Base-by-base conservation (phyloP, 2,113 vertebrate species). In the Aptenodytes forsteri region DNA sequence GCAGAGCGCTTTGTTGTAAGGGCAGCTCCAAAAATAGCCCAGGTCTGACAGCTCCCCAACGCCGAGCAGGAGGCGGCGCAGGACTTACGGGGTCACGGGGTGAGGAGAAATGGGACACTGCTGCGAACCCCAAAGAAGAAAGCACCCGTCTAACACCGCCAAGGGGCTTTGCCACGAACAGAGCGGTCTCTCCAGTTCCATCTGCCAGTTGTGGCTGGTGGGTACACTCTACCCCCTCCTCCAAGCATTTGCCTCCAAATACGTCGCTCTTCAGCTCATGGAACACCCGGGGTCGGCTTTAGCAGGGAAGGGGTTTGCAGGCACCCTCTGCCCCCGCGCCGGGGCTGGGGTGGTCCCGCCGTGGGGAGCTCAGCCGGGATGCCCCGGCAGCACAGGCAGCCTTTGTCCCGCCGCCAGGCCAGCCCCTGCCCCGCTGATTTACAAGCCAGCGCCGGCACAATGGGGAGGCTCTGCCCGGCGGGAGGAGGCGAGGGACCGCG, bases 251-350 rank as follows among this genome's bases (percentile, higher is more conserved):
- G 50, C 44, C 26, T 36, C 22, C 40, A 34, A 36, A 55, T 9
- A 34, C 3, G 2, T 22, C 1, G 3, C 27, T 59, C 29, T 50
- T 10, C 42, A 36, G n/a, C 36, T 14, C 2, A 1, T 7, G 7
- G 17, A 20, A 16, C 23, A 10, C 38, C 16, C 7, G 0, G 20
- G 30, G 30, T 9, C 3, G 4, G 85, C 34, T 71, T 23, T 22
- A 38, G 34, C 34, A 2, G 47, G 29, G 27, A 71, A 44, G 18
- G 40, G 56, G 47, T 19, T 32, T 32, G 27, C 36, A 22, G 59
- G 26, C 32, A 30, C 59, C 59, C 59, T 30, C 18, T 13, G 34
- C 10, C 69, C 69, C 55, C 2, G 1, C 1, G 3, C 38, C n/a
- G 8, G 27, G 40, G 40, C 54, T 25, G 16, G 38, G 14, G 49